phyloP scores from a whole-genome alignment of 2,113 vertebrate genomes.

The Archilochus colubris region DNA sequence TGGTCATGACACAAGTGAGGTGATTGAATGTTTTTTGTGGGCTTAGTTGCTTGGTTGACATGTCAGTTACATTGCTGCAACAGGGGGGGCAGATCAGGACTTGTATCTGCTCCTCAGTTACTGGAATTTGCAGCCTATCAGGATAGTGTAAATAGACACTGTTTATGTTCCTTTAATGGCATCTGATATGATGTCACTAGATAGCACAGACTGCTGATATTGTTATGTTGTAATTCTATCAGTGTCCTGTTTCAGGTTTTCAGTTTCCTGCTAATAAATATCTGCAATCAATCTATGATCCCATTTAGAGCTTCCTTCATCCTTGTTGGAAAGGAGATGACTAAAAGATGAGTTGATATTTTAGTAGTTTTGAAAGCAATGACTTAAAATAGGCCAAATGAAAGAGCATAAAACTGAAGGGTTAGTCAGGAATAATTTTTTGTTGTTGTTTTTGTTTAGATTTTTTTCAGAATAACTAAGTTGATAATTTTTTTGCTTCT shows the following conservation, averaged over 20 bases:
- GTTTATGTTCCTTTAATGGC: neutral
- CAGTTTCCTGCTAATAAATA: neutral
- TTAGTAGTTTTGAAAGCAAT: neutral
- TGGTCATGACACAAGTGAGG: neutral
- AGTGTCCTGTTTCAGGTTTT: neutral
- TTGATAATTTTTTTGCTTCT: neutral
- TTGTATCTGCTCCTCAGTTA: neutral
- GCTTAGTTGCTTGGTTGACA: neutral
- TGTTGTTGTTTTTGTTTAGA: too few species aligned
- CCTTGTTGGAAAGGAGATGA: neutral
- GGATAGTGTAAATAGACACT: neutral
- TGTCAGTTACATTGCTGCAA: neutral
- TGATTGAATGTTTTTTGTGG: neutral
- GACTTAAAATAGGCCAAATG: neutral
- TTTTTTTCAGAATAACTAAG: neutral
- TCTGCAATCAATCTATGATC: neutral
- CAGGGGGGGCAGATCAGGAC: neutral
- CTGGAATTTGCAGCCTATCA: neutral
- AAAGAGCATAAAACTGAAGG: neutral
- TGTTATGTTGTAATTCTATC: neutral
- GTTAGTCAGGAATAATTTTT: neutral
- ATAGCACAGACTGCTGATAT: neutral
- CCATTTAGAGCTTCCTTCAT: neutral
- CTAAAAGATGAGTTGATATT: neutral
- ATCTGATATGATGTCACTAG: neutral